Evolutionary conservation across 2,888 invertebrate genomes (phyloP).

Genomic region (Palloptera scutellata): DNA sequence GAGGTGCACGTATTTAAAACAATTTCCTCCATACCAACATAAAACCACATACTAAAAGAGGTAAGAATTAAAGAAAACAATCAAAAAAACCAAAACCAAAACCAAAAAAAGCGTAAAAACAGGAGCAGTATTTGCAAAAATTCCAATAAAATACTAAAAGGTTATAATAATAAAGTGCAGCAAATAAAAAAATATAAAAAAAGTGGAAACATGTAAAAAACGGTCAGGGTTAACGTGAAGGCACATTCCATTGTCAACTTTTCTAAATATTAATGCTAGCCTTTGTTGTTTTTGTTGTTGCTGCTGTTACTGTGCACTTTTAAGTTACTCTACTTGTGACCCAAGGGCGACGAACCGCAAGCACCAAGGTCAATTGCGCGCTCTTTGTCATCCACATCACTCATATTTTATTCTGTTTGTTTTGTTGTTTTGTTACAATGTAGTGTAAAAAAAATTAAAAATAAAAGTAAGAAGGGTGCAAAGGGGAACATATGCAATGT

Average conservation of each 20-base stretch:
- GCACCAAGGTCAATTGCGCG: not conserved
- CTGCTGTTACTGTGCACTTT: too few relatives aligned
- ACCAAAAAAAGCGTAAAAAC: too few relatives aligned
- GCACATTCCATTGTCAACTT: too few relatives aligned
- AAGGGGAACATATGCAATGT: not conserved
- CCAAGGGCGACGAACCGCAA: conserved; percentile 5
- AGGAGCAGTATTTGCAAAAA: not conserved
- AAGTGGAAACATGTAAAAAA: not conserved
- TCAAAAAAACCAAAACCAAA: too few relatives aligned
- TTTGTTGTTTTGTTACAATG: not conserved
- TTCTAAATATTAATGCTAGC: too few relatives aligned
- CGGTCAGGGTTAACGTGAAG: too few relatives aligned
- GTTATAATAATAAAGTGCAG: not conserved
- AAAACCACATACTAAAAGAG: too few relatives aligned
- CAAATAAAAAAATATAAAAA: not conserved
- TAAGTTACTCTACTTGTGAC: not conserved
- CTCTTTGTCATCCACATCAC: not conserved
- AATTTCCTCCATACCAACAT: too few relatives aligned
- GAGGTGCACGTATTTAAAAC: too few relatives aligned
- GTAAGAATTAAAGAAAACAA: too few relatives aligned
- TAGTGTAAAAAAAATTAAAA: too few relatives aligned
- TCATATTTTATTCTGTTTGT: not conserved
- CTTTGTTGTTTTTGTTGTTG: too few relatives aligned
- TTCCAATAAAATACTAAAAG: not conserved
- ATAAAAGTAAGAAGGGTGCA: not conserved